Evolutionary conservation across 2,113 vertebrate genomes (phyloP).

Genomic region (Antidorcas marsupialis): DNA sequence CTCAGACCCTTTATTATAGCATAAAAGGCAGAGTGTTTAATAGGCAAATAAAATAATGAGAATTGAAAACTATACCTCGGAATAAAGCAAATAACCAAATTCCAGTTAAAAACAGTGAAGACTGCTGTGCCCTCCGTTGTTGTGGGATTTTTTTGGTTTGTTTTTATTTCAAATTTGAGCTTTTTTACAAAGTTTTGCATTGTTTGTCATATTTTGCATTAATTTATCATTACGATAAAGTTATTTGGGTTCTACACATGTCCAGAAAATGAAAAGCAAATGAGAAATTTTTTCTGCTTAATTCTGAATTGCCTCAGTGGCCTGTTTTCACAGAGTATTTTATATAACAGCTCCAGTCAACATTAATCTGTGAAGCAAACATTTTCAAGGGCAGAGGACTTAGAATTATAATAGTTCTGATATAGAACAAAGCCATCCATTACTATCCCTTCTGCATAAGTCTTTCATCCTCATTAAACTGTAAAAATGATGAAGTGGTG

Average conservation of each 20-base stretch:
- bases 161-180: not conserved
- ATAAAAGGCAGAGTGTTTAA: not conserved
- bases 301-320: not conserved
- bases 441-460: not conserved
- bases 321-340: constrained; percentile 31
- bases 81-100: not conserved
- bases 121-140: not conserved
- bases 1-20: not conserved
- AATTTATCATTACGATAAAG: not conserved
- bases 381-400: not conserved
- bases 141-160: not conserved
- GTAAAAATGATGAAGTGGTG: constrained; percentile 8
- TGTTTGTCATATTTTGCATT: not conserved
- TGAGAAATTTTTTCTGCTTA: not conserved
- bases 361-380: not conserved
- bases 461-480: not conserved
- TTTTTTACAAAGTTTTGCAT: not conserved
- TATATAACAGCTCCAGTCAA: constrained; percentile 33
- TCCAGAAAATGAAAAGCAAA: constrained; percentile 27
- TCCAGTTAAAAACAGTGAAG: not conserved
- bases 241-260: not conserved
- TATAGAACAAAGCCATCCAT: not conserved
- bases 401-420: not conserved
- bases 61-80: not conserved
- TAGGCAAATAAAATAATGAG: not conserved